These are phyloP conservation scores for Darevskia mixta DNA, from an alignment of 2,797 vertebrate genomes.

Conservation along the genomic window DNA sequence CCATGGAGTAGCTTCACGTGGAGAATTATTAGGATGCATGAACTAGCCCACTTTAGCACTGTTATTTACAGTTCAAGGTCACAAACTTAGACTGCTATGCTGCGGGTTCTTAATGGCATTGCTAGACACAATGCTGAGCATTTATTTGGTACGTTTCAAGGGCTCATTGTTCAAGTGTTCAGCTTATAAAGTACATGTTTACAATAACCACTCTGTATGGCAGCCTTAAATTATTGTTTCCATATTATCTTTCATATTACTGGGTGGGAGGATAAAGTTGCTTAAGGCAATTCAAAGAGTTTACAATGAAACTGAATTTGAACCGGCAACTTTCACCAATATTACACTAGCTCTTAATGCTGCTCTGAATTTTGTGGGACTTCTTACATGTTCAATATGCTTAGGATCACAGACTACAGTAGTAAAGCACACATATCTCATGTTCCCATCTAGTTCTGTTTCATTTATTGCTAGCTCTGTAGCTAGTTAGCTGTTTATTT, in stretches of 20 bases:
- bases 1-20: neutral
- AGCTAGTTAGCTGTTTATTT: neutral
- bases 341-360: neutral
- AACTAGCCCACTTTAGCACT: neutral
- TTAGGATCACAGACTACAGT: neutral
- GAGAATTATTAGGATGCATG: neutral
- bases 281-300: too few relatives aligned
- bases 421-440: neutral
- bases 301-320: neutral
- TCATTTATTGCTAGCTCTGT: neutral
- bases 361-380: neutral
- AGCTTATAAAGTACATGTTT: neutral
- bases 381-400: too few relatives aligned
- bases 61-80: neutral
- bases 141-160: neutral
- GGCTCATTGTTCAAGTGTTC: neutral
- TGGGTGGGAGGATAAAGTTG: neutral
- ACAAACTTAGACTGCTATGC: too few relatives aligned
- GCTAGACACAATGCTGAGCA: neutral
- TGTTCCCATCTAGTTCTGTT: neutral
- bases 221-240: neutral
- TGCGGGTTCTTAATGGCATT: too few relatives aligned
- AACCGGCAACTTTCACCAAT: neutral
- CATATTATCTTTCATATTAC: neutral
- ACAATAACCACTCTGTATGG: neutral